Evolutionary conservation across 2,113 vertebrate species (phyloP), one percentile per base, ranked within the genome.

Genomic region (Tragelaphus buxtoni): DNA sequence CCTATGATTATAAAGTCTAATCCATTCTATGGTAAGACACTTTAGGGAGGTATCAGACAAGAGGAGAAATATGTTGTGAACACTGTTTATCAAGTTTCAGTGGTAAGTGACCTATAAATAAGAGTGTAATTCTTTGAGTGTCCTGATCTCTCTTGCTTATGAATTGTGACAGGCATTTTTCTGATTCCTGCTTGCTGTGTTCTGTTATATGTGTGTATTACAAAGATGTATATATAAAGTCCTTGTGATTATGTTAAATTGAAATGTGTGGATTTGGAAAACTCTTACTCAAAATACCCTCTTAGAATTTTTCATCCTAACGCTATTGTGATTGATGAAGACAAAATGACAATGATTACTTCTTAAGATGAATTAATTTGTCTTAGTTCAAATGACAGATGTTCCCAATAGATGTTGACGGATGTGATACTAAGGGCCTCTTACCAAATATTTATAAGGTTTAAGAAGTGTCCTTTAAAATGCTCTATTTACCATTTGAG

Each of bases 351-450:
- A 91, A 22, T 83, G 69, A 95, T 96, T 97, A 56, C 60, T 91
- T 95, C 18, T 69, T 96, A 45, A 35, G 18, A 90, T 94, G 30
- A 94, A 86, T 92, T 96, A 90, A 83, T 98, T 95, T 87, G 26
- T 74, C 91, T 93, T 91, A 82, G 45, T 98, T 96, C 77, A 97
- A 87, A 88, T 84, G 89, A 72, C 58, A 96, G 87, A 55, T 97
- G 42, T 95, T 97, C 93, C 83, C 94, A 28, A 0, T 32, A 90
- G 49, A 14, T 53, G 30, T 42, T 77, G 58, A 87, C 60, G 47
- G 56, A 51, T 90, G 0, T 93, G 72, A 93, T 96, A 94, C 65
- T 89, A 90, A 95, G 12, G 26, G 47, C 88, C 56, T 96, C n/a
- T 96, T 97, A 61, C 30, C 24, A 56, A 32, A 86, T 98, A 55